Evolutionary conservation across 2,888 invertebrate genomes (phyloP), one percentile per base, ranked within the genome.

Genomic region (Cloeon dipterum): DNA sequence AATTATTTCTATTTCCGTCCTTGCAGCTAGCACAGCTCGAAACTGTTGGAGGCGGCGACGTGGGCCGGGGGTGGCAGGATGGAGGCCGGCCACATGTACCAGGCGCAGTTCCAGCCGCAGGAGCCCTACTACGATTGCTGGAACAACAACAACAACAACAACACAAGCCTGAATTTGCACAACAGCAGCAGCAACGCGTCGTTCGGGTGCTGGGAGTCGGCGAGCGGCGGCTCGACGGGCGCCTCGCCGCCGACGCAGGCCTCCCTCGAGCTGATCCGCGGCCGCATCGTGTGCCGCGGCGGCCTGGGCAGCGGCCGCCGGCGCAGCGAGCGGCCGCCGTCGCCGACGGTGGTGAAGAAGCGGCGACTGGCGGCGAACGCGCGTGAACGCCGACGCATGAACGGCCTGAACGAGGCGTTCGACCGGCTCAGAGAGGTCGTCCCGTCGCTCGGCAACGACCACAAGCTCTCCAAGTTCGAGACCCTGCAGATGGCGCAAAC

Each of bases 401-500:
- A 72, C 50, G 71, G 73, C n/a, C 54, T 78, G 23, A 77, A 77
- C 52, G 69, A 70, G 43, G 78, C 77, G 1, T 78, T 78, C 49
- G 76, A 77, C 55, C 59, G 68, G 37, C 56, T 78, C 5, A 58
- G 77, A 17, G 70, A 70, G 47, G 76, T 77, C 14, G 71, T 78
- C 17, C 77, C 78, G 0, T 68, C 69, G 3, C 55, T 75, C 36
- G 71, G 71, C 4, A 66, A 68, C 37, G 74, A 77, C 47, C 68
- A 72, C 47, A 74, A 75, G 52, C 56, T 77, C 25, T 76, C 75
- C 45, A 78, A 78, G 55, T 77, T 68, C 50, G 78, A 78, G 52
- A 78, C 77, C 0, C 55, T 78, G 20, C 77, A 77, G 58, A 76
- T 78, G 76, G 77, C 78, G 1, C 76, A 77, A 48, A 73, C 70